Evolutionary conservation across 2,888 invertebrate genomes (phyloP).

Genomic region (Idaea aversata): DNA sequence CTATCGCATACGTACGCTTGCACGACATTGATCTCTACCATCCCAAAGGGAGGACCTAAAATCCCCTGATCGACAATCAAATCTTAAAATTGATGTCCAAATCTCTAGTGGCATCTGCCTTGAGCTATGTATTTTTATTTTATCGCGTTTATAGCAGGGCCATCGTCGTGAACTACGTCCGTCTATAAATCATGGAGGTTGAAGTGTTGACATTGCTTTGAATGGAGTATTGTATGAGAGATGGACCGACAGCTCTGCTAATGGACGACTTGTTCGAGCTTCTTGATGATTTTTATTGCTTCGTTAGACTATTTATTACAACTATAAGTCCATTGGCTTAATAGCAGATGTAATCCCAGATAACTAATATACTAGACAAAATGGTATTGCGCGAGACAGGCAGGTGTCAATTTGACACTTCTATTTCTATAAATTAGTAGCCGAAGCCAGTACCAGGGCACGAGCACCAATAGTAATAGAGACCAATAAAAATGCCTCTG

Average conservation of each 20-base stretch:
- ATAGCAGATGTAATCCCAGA: slow-evolving; percentile 8
- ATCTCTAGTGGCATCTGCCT: slow-evolving; percentile 67
- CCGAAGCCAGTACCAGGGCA: slow-evolving; percentile 15
- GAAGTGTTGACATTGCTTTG: slow-evolving; percentile 39
- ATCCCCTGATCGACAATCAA: slow-evolving; percentile 30
- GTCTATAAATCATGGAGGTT: slow-evolving; percentile 41
- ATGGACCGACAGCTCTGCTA: slow-evolving; percentile 14
- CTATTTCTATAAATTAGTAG: slow-evolving; percentile 41
- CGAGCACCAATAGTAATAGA: slow-evolving; percentile 15
- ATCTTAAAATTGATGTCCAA: slow-evolving; percentile 69
- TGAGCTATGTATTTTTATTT: slow-evolving; percentile 66
- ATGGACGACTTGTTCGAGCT: slow-evolving; percentile 12
- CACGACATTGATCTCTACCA: slow-evolving; percentile 37
- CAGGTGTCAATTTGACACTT: slow-evolving; percentile 62
- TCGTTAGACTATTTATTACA: slow-evolving; percentile 12
- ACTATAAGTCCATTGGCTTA: slow-evolving; percentile 15
- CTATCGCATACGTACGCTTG: slow-evolving; percentile 31
- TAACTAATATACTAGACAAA: slow-evolving; percentile 21
- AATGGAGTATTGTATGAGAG: slow-evolving; percentile 40
- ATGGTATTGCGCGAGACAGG: slow-evolving; percentile 47
- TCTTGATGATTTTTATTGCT: slow-evolving; percentile 12
- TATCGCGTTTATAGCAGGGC: slow-evolving; percentile 53
- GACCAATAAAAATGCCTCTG: slow-evolving; percentile 24
- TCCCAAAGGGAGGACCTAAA: slow-evolving; percentile 32
- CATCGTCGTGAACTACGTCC: slow-evolving; percentile 45